Conservation (phyloP, 2,888 invertebrate species). For the Pecten maximus region DNA sequence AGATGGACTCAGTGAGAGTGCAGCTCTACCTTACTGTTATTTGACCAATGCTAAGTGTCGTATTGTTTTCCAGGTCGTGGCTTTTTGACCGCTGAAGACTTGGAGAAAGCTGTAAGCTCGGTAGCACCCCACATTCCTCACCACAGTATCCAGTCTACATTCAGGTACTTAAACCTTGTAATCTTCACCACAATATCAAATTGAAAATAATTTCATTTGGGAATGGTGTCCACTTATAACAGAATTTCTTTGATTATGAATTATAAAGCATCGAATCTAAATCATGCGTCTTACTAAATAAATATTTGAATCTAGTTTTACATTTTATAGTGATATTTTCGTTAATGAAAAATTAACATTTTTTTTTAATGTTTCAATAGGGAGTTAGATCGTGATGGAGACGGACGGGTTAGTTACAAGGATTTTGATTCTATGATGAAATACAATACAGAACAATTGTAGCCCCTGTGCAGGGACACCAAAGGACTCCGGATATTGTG, state of each 20-base stretch:
- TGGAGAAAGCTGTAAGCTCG: slow-evolving; percentile 73
- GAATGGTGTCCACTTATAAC: too few relatives aligned
- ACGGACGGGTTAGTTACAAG: slow-evolving; percentile 80
- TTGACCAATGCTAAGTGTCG: background rate
- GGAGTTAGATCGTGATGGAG: slow-evolving; percentile 80
- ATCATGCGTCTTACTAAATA: too few relatives aligned
- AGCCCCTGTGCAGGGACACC: background rate
- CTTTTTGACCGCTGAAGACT: slow-evolving; percentile 77
- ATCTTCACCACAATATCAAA: background rate
- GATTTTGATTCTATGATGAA: slow-evolving; percentile 82
- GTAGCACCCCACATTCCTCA: slow-evolving; percentile 77
- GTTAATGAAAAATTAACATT: background rate
- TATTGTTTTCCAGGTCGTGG: slow-evolving; percentile 73
- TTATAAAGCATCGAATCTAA: too few relatives aligned
- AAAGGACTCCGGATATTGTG: background rate
- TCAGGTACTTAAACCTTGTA: slow-evolving; percentile 68
- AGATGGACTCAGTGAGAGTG: too few relatives aligned
- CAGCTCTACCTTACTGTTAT: too few relatives aligned
- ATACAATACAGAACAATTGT: slow-evolving; percentile 67
- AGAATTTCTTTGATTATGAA: too few relatives aligned
- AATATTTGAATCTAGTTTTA: too few relatives aligned
- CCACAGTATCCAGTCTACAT: slow-evolving; percentile 72
- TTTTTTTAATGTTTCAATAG: slow-evolving; percentile 63
- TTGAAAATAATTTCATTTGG: too few relatives aligned
- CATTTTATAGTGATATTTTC: background rate